A percentile compares a stretch with the other conserved stretches of the same genome.
Evolutionary conservation across 1,140 invertebrate genomes (phyloP).

Genomic region (Cotesia typhae): DNA sequence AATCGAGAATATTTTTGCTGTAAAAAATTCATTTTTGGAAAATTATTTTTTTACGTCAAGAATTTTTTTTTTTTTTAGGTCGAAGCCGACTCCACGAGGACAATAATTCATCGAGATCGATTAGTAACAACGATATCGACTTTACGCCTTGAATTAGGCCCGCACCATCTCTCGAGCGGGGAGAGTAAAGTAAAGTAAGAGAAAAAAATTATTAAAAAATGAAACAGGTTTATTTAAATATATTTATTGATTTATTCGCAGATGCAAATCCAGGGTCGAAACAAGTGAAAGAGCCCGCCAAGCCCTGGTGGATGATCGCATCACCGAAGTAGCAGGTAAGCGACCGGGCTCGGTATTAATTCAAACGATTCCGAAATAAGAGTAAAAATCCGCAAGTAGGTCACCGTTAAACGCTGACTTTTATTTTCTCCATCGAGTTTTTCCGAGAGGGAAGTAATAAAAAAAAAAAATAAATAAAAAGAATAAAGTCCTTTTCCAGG

Average conservation of each 20-base stretch:
- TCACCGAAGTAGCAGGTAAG: constrained; percentile 60
- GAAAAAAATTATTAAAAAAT: neutral
- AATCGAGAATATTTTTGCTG: no score
- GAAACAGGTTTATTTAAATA: constrained; percentile 45
- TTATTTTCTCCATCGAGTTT: neutral
- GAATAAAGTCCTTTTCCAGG: neutral
- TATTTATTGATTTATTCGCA: constrained; percentile 28
- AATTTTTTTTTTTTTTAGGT: constrained; percentile 49
- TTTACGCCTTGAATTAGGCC: constrained; percentile 59
- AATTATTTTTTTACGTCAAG: no score
- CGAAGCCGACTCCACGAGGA: constrained; percentile 52
- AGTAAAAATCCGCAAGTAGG: neutral
- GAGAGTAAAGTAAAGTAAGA: constrained; percentile 62
- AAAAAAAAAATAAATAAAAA: no score
- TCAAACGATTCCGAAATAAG: neutral
- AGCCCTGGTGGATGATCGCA: constrained; percentile 44
- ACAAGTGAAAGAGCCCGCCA: constrained; percentile 44
- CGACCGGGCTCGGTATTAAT: neutral
- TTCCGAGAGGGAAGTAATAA: neutral
- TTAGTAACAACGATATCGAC: constrained; percentile 54
- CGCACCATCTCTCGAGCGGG: constrained; percentile 56
- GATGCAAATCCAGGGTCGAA: constrained; percentile 44
- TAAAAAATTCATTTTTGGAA: no score
- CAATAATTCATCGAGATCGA: constrained; percentile 51
- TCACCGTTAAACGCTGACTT: neutral